Evolutionary conservation across 2,888 invertebrate species (phyloP).

Genomic region (Cheilosia vulpina): DNA sequence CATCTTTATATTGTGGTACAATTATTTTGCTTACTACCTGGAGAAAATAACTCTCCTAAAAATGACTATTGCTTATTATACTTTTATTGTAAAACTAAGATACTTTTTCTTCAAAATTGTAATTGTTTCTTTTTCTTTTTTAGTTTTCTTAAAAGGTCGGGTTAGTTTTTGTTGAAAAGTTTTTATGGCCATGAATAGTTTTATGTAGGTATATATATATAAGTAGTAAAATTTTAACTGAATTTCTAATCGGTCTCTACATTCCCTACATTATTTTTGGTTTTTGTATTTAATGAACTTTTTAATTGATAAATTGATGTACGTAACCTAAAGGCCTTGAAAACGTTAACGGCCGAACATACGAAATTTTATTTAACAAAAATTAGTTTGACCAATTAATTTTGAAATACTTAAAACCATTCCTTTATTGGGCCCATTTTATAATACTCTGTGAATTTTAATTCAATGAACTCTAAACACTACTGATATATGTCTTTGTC

Average conservation of each 20-base stretch:
- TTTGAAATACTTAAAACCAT: slow-evolving; percentile 6
- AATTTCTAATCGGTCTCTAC: slow-evolving; percentile 34
- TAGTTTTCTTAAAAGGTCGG: neutral
- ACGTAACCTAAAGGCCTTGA: slow-evolving; percentile 36
- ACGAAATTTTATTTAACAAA: neutral
- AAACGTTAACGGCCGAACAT: slow-evolving; percentile 6
- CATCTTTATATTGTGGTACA: slow-evolving; percentile 23
- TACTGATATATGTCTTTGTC: slow-evolving; percentile 63
- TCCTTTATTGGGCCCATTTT: slow-evolving; percentile 27
- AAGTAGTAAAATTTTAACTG: slow-evolving; percentile 13
- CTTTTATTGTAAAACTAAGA: slow-evolving; percentile 41
- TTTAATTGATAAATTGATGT: slow-evolving; percentile 24
- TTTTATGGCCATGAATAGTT: neutral
- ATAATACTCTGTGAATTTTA: slow-evolving; percentile 41
- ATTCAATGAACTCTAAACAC: slow-evolving; percentile 44
- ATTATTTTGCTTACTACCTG: slow-evolving; percentile 26
- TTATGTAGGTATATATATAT: neutral
- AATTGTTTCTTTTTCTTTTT: slow-evolving; percentile 8
- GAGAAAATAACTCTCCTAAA: slow-evolving; percentile 65
- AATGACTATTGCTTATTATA: slow-evolving; percentile 61
- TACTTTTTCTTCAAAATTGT: slow-evolving; percentile 30
- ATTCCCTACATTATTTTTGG: neutral
- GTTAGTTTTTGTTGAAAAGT: slow-evolving; percentile 17
- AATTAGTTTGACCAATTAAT: neutral
- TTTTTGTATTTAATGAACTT: slow-evolving; percentile 4